phyloP scores from a whole-genome alignment of 2,797 vertebrate genomes.

The Danio albolineatus region DNA sequence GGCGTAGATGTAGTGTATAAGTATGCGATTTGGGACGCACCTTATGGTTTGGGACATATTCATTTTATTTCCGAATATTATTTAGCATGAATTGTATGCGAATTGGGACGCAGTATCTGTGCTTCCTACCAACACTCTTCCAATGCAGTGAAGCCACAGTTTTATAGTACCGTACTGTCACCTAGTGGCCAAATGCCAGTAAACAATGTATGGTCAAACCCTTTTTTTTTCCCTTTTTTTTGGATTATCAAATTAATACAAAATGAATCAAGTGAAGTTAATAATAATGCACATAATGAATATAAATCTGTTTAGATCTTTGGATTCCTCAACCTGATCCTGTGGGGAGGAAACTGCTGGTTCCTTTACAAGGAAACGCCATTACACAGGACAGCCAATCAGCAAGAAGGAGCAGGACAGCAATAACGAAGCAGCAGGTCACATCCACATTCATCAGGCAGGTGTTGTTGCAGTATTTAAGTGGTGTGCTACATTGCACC shows the following conservation, averaged over 20 bases:
- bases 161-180: too few relatives aligned
- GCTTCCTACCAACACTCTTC: too few relatives aligned
- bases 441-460: slow-evolving; percentile 59
- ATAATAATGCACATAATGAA: neutral
- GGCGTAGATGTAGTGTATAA: too few relatives aligned
- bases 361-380: slow-evolving; percentile 86
- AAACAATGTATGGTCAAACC: too few relatives aligned
- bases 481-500: slow-evolving; percentile 20
- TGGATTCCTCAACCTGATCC: slow-evolving; percentile 84
- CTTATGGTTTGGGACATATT: too few relatives aligned
- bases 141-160: too few relatives aligned
- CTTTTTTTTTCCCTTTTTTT: too few relatives aligned
- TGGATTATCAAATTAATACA: neutral
- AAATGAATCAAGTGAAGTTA: neutral
- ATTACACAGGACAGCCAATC: slow-evolving; percentile 72
- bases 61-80: too few relatives aligned
- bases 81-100: too few relatives aligned
- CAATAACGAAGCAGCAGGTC: slow-evolving; percentile 46
- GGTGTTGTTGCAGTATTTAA: slow-evolving; percentile 54
- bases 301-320: slow-evolving; percentile 74
- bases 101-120: too few relatives aligned
- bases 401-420: slow-evolving; percentile 73
- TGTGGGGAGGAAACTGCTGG: slow-evolving; percentile 88
- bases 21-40: too few relatives aligned
- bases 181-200: too few relatives aligned